phyloP scores from a whole-genome alignment of 2,113 vertebrate species.

The Stigmatopora nigra region DNA sequence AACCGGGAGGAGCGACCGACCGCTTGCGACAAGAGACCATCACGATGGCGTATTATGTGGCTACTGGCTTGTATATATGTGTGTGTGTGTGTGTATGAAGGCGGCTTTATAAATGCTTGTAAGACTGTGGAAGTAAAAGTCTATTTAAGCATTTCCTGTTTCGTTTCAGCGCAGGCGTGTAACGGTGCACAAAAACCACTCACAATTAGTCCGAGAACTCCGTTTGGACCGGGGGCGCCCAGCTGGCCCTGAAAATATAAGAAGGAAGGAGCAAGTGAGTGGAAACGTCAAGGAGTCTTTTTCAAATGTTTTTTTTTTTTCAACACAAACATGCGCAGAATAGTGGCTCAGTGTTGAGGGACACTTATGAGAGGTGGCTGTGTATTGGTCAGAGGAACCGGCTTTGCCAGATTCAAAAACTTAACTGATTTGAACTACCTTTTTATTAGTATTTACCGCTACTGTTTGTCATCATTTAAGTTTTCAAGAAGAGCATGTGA shows the following conservation, averaged over 20 bases:
- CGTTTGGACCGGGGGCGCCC: slow-evolving; percentile 88
- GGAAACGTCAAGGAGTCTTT: slow-evolving; percentile 64
- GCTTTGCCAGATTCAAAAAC: slow-evolving; percentile 20
- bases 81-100: background rate
- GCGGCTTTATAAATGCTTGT: background rate
- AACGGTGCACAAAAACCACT: slow-evolving; percentile 48
- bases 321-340: slow-evolving; percentile 68
- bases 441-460: background rate
- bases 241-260: slow-evolving; percentile 77
- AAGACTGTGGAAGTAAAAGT: slow-evolving; percentile 1
- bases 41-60: slow-evolving; percentile 54
- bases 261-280: slow-evolving; percentile 58
- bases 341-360: slow-evolving; percentile 62
- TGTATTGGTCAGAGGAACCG: slow-evolving; percentile 29
- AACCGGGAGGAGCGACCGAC: slow-evolving; percentile 47
- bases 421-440: background rate
- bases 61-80: slow-evolving; percentile 5
- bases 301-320: slow-evolving; percentile 48
- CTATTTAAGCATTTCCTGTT: slow-evolving; percentile 22
- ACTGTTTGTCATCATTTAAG: background rate
- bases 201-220: slow-evolving; percentile 92
- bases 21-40: slow-evolving; percentile 53
- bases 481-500: background rate
- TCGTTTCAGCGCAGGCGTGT: slow-evolving; percentile 23
- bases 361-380: slow-evolving; percentile 41